Percentiles rank a stretch among this genome's conserved stretches.
These are phyloP conservation scores for Triplophysa rosa DNA, from an alignment of 2,113 vertebrate genomes.

Conservation along the genomic window DNA sequence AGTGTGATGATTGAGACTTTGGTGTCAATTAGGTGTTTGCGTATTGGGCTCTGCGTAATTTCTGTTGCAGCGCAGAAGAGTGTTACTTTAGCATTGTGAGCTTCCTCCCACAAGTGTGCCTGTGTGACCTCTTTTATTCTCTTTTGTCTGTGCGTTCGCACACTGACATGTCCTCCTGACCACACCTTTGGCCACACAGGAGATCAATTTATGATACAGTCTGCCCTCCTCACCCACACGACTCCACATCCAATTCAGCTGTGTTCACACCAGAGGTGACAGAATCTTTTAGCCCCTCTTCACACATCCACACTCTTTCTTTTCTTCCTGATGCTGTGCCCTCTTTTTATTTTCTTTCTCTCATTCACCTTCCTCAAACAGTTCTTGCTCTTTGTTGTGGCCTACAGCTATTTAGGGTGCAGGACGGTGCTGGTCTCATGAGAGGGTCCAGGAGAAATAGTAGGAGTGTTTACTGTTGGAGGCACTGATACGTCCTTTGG, in stretches of 20 bases:
- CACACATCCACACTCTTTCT: slow-evolving; percentile 50
- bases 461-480: slow-evolving; percentile 48
- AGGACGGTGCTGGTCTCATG: slow-evolving; percentile 43
- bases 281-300: slow-evolving; percentile 72
- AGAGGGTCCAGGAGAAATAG: slow-evolving; percentile 51
- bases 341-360: slow-evolving; percentile 49
- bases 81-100: slow-evolving; percentile 46
- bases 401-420: slow-evolving; percentile 40
- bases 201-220: slow-evolving; percentile 44
- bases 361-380: slow-evolving; percentile 40
- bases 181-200: slow-evolving; percentile 27
- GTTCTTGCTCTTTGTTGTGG: slow-evolving; percentile 26
- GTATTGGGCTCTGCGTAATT: slow-evolving; percentile 54
- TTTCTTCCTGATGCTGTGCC: slow-evolving; percentile 25
- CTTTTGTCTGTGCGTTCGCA: slow-evolving; percentile 21
- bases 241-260: slow-evolving; percentile 54
- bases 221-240: slow-evolving; percentile 41
- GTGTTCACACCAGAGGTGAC: slow-evolving; percentile 67
- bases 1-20: slow-evolving; percentile 65
- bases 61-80: slow-evolving; percentile 39
- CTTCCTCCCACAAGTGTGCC: slow-evolving; percentile 49
- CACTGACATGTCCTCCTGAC: slow-evolving; percentile 5
- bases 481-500: slow-evolving; percentile 49
- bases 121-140: slow-evolving; percentile 34
- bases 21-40: slow-evolving; percentile 63